Conservation (phyloP, 2,888 invertebrate genomes). For the Polyploca ridens region DNA sequence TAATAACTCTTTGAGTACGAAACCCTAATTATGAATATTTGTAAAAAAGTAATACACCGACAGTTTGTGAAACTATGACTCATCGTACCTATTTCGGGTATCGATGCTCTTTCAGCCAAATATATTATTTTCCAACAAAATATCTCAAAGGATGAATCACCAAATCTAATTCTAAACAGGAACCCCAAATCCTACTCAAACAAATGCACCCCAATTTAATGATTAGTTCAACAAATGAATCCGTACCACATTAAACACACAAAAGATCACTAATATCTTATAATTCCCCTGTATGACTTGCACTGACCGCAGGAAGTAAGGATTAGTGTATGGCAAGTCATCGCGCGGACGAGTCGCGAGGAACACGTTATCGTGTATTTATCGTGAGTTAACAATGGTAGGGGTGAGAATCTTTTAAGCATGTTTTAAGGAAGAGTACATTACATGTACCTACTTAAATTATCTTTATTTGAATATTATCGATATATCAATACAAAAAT, state of each 20-base stretch:
- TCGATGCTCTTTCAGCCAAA: no score
- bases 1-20: no score
- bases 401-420: background rate
- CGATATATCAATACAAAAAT: no score
- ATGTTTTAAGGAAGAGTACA: no score
- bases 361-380: slow-evolving; percentile 15
- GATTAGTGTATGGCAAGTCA: slow-evolving; percentile 55
- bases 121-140: background rate
- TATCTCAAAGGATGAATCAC: background rate
- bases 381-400: background rate
- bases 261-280: slow-evolving; percentile 57
- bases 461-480: no score
- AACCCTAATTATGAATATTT: no score
- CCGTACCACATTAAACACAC: slow-evolving; percentile 40
- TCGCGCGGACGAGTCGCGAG: slow-evolving; percentile 20
- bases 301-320: slow-evolving; percentile 59
- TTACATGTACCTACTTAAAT: no score
- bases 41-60: no score
- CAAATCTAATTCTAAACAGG: no score
- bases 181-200: slow-evolving; percentile 7
- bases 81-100: no score
- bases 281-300: slow-evolving; percentile 58
- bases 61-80: no score
- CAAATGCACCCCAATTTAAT: slow-evolving; percentile 22
- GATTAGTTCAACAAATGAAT: slow-evolving; percentile 29